Percentiles rank a stretch among this genome's conserved stretches.
phyloP scores from a whole-genome alignment of 23 tunicate species.

The Halocynthia aurantium region DNA sequence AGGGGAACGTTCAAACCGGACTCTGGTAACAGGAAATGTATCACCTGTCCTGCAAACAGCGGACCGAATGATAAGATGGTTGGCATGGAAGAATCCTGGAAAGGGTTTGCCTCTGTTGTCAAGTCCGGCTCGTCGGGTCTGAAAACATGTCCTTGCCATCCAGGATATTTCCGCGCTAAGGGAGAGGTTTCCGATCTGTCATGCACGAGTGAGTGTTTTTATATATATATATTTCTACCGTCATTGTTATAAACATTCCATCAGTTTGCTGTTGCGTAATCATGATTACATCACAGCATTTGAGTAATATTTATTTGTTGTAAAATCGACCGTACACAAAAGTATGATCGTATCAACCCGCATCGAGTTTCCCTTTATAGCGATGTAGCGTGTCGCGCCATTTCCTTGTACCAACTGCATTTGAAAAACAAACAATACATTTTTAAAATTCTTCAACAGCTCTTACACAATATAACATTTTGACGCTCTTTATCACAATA shows the following conservation, averaged over 20 bases:
- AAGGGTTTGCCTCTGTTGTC: neutral
- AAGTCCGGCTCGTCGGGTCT: neutral
- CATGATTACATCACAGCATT: no score
- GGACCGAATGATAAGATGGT: constrained; percentile 7
- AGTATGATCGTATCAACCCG: no score
- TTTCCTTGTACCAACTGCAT: no score
- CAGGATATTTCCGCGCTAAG: constrained; percentile 68
- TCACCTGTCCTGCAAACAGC: constrained; percentile 76
- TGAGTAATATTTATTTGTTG: no score
- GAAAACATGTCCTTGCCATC: constrained; percentile 49
- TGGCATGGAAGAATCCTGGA: neutral
- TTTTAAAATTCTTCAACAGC: no score
- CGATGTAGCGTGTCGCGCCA: no score
- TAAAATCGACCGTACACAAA: no score
- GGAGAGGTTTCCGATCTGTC: constrained; percentile 34
- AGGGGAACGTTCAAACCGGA: constrained; percentile 47
- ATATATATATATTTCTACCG: neutral
- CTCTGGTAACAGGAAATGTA: constrained; percentile 33
- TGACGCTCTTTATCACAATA: no score
- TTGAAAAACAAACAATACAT: no score
- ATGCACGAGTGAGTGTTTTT: constrained; percentile 64
- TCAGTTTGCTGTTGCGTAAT: constrained; percentile 13
- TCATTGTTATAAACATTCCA: neutral
- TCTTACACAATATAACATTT: no score
- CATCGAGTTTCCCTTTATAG: no score